Evolutionary conservation across 2,113 vertebrate genomes (phyloP), one percentile per base, ranked within the genome.

Genomic region (Capricornis sumatraensis): DNA sequence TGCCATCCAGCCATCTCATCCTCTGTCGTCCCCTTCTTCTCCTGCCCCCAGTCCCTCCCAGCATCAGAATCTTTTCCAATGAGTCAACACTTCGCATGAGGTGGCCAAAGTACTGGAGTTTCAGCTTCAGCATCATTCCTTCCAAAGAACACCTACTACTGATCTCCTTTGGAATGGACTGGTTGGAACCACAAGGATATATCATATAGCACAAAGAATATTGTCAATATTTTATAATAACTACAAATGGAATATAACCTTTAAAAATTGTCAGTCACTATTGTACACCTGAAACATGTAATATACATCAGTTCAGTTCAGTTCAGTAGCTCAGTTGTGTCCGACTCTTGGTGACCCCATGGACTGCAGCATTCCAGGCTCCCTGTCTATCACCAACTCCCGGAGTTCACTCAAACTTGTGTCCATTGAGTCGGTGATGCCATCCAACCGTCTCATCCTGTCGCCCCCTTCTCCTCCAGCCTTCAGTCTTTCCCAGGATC

Each of bases 381-480:
- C n/a, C n/a, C 4, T 71, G 9, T 71, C 64, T n/a, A 36, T 71
- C 64, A 36, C 19, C 17, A 71, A 23, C n/a, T 21, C 64, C 17
- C 0, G 0, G 64, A 71, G 64, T 36, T 71, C 21, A 71, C 19
- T 71, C n/a, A 36, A 1, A 71, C n/a, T 71, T 1, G 9, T 36
- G n/a, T 71, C n/a, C n/a, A 36, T 71, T 36, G 64, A 71, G n/a
- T 71, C 1, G 1, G 64, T 36, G 64, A 71, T 11, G n/a, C 17
- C 64, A 71, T 71, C 17, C 64, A 71, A 9, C n/a, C 64, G 12
- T 71, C 9, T 71, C 64, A 71, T 71, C n/a, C 64, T 71, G 64
- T 36, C 2, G 1, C 12, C n/a, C 64, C 64, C 9, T 71, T 71
- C 64, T 71, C 17, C 8, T 67, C 33, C 0, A 0, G 16, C 64